These are phyloP conservation scores for Brachionus calyciflorus DNA, from an alignment of 1,140 invertebrate genomes.

Conservation along the genomic window DNA sequence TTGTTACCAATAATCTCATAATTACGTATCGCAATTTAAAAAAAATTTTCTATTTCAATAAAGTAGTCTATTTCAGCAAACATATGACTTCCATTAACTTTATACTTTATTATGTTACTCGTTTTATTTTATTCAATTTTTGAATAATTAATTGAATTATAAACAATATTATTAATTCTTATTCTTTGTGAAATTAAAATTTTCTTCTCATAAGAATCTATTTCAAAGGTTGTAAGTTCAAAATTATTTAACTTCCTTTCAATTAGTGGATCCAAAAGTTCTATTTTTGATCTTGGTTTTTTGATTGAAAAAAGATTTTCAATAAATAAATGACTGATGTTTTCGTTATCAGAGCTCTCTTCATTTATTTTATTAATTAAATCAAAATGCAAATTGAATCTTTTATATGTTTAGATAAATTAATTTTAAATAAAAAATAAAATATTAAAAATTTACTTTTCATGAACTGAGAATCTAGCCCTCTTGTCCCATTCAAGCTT, in stretches of 20 bases:
- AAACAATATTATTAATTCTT: constrained; percentile 27
- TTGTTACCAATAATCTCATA: not conserved
- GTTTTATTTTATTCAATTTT: not conserved
- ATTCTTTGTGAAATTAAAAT: constrained; percentile 3
- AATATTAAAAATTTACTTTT: not conserved
- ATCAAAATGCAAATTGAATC: constrained; percentile 9
- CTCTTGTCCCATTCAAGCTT: not conserved
- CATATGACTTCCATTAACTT: not conserved
- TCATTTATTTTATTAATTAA: constrained; percentile 9
- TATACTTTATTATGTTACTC: constrained; percentile 10
- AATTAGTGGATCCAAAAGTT: constrained; percentile 16
- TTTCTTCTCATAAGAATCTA: not conserved
- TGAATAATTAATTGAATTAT: not conserved
- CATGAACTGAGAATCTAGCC: not conserved
- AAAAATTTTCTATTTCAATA: not conserved
- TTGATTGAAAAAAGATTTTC: not conserved
- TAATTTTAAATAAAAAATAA: not conserved
- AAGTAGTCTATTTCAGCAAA: constrained; percentile 9
- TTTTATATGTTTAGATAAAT: not conserved
- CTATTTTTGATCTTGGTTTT: not conserved
- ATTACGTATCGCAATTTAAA: not conserved
- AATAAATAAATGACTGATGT: not conserved
- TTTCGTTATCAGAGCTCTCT: not conserved
- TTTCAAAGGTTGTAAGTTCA: not conserved
- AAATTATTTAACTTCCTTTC: constrained; percentile 4